Base-by-base conservation (phyloP, 2,888 invertebrate species). In the Cataglyphis cursor region DNA sequence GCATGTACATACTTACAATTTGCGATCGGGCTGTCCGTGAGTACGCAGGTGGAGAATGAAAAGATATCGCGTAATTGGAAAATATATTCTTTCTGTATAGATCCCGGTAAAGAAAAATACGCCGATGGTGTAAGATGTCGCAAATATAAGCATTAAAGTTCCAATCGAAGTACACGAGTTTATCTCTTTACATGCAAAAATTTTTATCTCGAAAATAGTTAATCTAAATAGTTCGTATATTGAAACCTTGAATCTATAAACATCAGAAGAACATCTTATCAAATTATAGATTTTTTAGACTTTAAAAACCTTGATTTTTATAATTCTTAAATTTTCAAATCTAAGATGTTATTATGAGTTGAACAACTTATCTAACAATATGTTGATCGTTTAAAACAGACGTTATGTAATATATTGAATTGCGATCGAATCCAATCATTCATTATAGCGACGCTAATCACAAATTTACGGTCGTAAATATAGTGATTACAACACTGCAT, bases 31-130 rank as follows among this genome's bases (percentile, higher is more conserved):
- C 41, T 81, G 68, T 83, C 76, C 62, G 62, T 76, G 75, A 78
- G 75, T 78, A 48, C 82, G 73, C 88, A 83, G 85, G 86, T 88
- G 84, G 62, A 86, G 74, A 15, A 85, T 70, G 88, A 83, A 85
- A 76, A 88, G 86, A 88, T 87, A 88, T 88, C 84, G 15, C 15
- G 87, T 88, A 88, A 88, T 88, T 88, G 88, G 82, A 88, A 85
- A 81, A 74, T 85, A 87, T 88, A 31, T 85, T 68, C 76, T 83
- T n/a, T 48, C 15, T 64, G 83, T 86, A 85, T 85, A 88, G 74
- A 9, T 44, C 15, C 21, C 54, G 65, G 59, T 54, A 24, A 38
- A 54, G 64, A 54, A 80, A 83, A 83, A 82, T 78, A 84, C 73
- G 51, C 57, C 38, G 44, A 62, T 18, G 66, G 28, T 85, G 10